Evolutionary conservation across 2,888 invertebrate genomes (phyloP), one percentile per base, ranked within the genome.

Genomic region (Meta bourneti): DNA sequence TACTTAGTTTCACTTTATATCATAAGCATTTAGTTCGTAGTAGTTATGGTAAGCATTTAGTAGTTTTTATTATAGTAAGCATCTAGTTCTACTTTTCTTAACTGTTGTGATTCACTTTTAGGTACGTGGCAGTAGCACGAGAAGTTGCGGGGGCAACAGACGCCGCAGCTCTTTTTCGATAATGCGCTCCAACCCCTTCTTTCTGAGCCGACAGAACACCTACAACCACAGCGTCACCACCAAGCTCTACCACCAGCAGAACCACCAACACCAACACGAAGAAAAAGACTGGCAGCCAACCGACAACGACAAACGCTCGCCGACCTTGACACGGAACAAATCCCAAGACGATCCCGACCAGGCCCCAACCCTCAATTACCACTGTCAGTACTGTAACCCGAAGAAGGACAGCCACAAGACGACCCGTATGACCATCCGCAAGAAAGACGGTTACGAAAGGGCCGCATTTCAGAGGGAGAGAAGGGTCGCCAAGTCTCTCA

Each of bases 401-500:
- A 81, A 81, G n/a, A 89, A 89, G 51, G 89, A 92, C 34, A 80
- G 61, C 8, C 80, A 81, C 49, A 83, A 71, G n/a, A 82, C 90
- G 0, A 89, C 84, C 2, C 54, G 88, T 0, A 13, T 85, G 51
- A 93, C 93, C 34, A 91, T 93, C 11, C 72, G 91, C 4, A 91
- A 88, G 71, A 93, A 89, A 20, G 92, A 93, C 20, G 93, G 93
- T 0, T 93, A 93, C 79, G 93, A 93, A 54, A 54, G 92, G 11
- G 92, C 93, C 11, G 93, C 93, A 5, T 93, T 93, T 61, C 93
- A 93, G 49, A 71, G 93, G 7, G 93, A 93, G 11, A 81, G 93
- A 19, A 61, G 92, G 11, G 93, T 93, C 13, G 93, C 93, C 34
- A 93, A 93, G 74, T 92, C 92, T 0, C 78, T 93, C 48, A 82